phyloP scores from a whole-genome alignment of 2,113 vertebrate species.

The Xerus inauris region DNA sequence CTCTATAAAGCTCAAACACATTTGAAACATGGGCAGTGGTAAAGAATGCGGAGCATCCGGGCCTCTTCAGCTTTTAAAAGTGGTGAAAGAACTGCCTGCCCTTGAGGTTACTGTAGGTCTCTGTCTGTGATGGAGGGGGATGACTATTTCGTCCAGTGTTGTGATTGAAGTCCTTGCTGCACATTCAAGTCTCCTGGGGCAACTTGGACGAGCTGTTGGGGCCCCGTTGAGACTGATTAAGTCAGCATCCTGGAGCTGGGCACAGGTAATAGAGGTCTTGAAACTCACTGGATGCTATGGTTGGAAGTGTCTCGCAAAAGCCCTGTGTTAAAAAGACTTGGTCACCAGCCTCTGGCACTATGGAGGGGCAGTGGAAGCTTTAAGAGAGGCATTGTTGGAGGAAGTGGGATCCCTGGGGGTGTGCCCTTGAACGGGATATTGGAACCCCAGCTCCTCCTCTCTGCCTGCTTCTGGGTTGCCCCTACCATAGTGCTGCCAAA shows the following conservation, averaged over 20 bases:
- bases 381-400: background rate
- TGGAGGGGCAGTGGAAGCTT: background rate
- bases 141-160: background rate
- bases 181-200: background rate
- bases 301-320: background rate
- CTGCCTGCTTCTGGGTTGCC: background rate
- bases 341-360: background rate
- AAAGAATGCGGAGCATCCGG: background rate
- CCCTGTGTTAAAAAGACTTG: too few relatives aligned
- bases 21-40: background rate
- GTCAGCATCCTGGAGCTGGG: background rate
- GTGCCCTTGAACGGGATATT: background rate
- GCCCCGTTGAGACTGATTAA: background rate
- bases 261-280: too few relatives aligned
- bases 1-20: background rate
- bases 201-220: rapidly evolving
- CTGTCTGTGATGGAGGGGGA: too few relatives aligned
- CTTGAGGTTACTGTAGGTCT: too few relatives aligned
- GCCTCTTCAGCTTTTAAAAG: background rate
- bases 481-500: background rate
- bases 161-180: background rate
- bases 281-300: background rate
- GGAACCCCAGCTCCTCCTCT: background rate
- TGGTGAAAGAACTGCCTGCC: background rate
- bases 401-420: background rate